Evolutionary conservation across 2,113 vertebrate genomes (phyloP), one percentile per base, ranked within the genome.

Genomic region (Rhea pennata): DNA sequence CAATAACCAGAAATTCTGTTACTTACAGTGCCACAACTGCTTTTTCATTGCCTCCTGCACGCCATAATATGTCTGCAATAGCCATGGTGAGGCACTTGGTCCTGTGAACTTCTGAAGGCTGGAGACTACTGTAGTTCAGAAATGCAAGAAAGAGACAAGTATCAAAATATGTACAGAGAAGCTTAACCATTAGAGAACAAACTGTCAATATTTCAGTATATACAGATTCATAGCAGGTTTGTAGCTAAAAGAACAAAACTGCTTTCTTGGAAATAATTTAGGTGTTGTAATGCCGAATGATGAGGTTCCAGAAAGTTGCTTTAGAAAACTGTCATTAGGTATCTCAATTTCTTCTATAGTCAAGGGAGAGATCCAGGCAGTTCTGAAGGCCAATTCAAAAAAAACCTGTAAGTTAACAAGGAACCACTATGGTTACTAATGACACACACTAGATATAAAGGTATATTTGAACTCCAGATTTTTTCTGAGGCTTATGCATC

Each of bases 21-120:
- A 97, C 98, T 99, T 98, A 99, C 99, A 99, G 94, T 16, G 98
- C 98, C 62, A 99, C 87, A 44, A 98, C 90, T 4, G 99, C 99
- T 96, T 94, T 98, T 76, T 98, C 97, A 59, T 81, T 95, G 70
- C 98, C 97, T 5, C 99, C 99, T 0, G 99, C 99, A 64, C 98
- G 98, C 99, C 99, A 99, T 61, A 99, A 67, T 50, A 99, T 98
- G 91, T 98, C 98, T 33, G 98, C 98, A 2, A 98, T 77, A 50
- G 99, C 99, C 94, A 96, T 62, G 75, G 97, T 87, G 5, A 99
- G 98, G 97, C 98, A 98, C 72, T 76, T 97, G 79, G 98, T 98
- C 96, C 99, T 98, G 71, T 95, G 95, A 10, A 84, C 50, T 4
- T 97, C 96, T 5, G 98, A 98, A 22, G 98, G 98, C 74, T 97